Conservation (phyloP, 2,888 invertebrate genomes). For the Mactromeris polynyma region DNA sequence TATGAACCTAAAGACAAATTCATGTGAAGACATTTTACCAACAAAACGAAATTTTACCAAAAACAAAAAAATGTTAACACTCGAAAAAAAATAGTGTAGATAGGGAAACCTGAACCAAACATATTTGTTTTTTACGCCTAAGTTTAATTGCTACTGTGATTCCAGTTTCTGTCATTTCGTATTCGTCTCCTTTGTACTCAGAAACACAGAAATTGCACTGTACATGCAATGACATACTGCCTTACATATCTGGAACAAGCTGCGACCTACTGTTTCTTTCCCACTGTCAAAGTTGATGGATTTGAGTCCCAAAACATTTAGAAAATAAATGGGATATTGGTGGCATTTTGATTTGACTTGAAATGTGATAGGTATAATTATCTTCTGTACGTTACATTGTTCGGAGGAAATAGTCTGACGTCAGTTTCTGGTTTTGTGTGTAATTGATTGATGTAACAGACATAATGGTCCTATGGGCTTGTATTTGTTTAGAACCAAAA, state of each 20-base stretch:
- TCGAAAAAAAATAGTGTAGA: too few relatives aligned
- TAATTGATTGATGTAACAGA: not conserved
- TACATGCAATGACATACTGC: not conserved
- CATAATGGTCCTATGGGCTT: not conserved
- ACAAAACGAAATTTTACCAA: too few relatives aligned
- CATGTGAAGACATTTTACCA: too few relatives aligned
- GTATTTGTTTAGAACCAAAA: not conserved
- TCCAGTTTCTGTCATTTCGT: too few relatives aligned
- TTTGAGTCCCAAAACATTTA: not conserved
- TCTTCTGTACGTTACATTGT: not conserved
- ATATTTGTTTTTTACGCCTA: too few relatives aligned
- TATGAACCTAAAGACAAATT: too few relatives aligned
- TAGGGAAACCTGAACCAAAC: too few relatives aligned
- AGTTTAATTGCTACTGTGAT: too few relatives aligned
- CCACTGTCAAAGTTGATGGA: not conserved
- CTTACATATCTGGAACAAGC: not conserved
- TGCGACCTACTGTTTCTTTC: not conserved
- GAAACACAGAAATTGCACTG: not conserved
- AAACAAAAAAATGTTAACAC: too few relatives aligned
- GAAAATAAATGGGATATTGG: slow-evolving; percentile 5
- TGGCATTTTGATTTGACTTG: not conserved
- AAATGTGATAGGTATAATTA: slow-evolving; percentile 1
- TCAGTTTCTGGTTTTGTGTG: slow-evolving; percentile 1
- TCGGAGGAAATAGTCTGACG: not conserved
- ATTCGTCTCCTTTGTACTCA: not conserved